Base-by-base conservation (phyloP, 2,888 invertebrate genomes). In the Lasius platythorax region DNA sequence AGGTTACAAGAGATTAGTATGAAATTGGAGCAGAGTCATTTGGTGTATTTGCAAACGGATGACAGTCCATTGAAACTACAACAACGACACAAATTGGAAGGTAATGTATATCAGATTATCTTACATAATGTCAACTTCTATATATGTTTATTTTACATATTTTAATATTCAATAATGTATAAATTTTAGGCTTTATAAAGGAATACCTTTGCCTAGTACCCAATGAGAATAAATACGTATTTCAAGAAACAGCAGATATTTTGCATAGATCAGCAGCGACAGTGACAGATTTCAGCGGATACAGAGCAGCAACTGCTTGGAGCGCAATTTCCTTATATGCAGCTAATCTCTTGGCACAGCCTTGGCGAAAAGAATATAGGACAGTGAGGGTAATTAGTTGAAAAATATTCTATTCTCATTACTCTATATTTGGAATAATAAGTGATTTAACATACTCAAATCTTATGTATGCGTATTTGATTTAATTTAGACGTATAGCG, bases 301-400 rank as follows among this genome's bases (percentile, higher is more conserved):
- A 97, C 92, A 96, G 97, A 90, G 98, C 98, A 23, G 97, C 97
- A 43, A 96, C 97, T 68, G 98, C 98, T 18, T 98, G 98, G 96
- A 97, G 97, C 91, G 97, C 98, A 50, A 96, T 98, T 88, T 98
- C 98, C 85, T 96, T 97, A 88, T 98, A 98, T 94, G 98, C 98
- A 2, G 97, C 97, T 82, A 98, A 98, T 95, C 95, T 99, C 85
- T 95, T 98, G 76, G 96, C 97, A 18, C 98, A 98, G 94, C 98
- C 98, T 5, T 99, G 98, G 98, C 95, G 98, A 89, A 97, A 97
- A 94, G 98, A 99, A 94, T 99, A 98, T 94, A 96, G 97, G 91
- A 96, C 96, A 86, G 96, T 98, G 86, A 97, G 98, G 96, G 98
- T 98, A 93, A 94, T 95, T 92, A 70, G 56, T 12, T 56, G 6